These are phyloP conservation scores for Papilio helenus DNA, from an alignment of 1,140 invertebrate species.

Conservation along the genomic window DNA sequence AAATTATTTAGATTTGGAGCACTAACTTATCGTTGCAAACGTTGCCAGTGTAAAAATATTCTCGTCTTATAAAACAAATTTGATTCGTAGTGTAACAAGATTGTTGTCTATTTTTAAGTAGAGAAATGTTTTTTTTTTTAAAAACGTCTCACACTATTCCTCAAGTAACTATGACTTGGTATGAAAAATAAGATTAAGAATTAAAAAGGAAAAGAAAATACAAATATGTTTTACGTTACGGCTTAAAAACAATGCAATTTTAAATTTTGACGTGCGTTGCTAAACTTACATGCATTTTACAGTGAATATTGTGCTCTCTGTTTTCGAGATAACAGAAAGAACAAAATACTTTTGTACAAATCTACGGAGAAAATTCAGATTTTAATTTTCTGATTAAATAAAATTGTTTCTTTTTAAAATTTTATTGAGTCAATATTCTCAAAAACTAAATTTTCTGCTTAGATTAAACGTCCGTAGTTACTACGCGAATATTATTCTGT, in stretches of 20 bases:
- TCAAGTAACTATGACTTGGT: no score
- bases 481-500: not conserved
- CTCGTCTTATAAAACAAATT: slow-evolving; percentile 7
- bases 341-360: no score
- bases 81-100: slow-evolving; percentile 1
- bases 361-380: no score
- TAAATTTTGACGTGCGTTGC: not conserved
- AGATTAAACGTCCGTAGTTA: not conserved
- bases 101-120: not conserved
- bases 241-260: no score
- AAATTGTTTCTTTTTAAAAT: no score
- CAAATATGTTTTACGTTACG: no score
- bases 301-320: no score
- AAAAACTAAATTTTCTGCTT: not conserved
- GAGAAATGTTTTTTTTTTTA: not conserved
- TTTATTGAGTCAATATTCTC: not conserved
- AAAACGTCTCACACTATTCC: not conserved
- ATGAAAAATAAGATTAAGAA: no score
- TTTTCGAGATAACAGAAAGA: no score
- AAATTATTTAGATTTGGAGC: slow-evolving; percentile 16
- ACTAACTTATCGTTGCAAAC: slow-evolving; percentile 15
- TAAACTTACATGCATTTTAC: not conserved
- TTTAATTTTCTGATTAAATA: no score
- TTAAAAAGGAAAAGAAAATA: no score
- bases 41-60: slow-evolving; percentile 12